Percentiles rank a stretch among this genome's conserved stretches.
Conservation (phyloP, 2,888 invertebrate species). For the Nephrotoma guestfalica region DNA sequence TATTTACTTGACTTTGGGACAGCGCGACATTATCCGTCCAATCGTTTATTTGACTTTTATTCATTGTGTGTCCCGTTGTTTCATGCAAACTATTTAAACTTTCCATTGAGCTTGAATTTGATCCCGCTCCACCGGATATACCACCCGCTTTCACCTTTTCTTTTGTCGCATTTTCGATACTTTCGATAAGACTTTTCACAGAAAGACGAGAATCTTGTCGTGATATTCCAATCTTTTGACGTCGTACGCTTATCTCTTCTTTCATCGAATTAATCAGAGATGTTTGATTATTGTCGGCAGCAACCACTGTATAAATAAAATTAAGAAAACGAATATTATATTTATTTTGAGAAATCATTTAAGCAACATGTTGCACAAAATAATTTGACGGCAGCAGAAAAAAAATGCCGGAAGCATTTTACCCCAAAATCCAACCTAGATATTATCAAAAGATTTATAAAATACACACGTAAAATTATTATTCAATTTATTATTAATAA, state of each 20-base stretch:
- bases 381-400: not conserved
- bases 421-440: not conserved
- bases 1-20: constrained; percentile 9
- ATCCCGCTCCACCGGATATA: constrained; percentile 31
- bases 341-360: not conserved
- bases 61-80: constrained; percentile 19
- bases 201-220: constrained; percentile 60
- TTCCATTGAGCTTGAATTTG: constrained; percentile 50
- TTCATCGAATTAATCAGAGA: constrained; percentile 38
- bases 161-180: constrained; percentile 76
- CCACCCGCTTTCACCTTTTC: constrained; percentile 28
- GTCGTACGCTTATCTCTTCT: constrained; percentile 41
- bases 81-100: constrained; percentile 41
- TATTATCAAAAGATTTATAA: not conserved
- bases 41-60: constrained; percentile 14
- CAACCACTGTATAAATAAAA: constrained; percentile 9
- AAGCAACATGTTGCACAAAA: not conserved
- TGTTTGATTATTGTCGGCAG: constrained; percentile 33
- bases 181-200: constrained; percentile 81
- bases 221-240: constrained; percentile 36
- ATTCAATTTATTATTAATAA: not conserved
- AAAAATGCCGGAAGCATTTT: not conserved
- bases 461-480: not conserved
- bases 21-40: constrained; percentile 28
- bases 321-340: not conserved